Base-by-base conservation (phyloP, 2,888 invertebrate genomes). In the Xestia c-nigrum region DNA sequence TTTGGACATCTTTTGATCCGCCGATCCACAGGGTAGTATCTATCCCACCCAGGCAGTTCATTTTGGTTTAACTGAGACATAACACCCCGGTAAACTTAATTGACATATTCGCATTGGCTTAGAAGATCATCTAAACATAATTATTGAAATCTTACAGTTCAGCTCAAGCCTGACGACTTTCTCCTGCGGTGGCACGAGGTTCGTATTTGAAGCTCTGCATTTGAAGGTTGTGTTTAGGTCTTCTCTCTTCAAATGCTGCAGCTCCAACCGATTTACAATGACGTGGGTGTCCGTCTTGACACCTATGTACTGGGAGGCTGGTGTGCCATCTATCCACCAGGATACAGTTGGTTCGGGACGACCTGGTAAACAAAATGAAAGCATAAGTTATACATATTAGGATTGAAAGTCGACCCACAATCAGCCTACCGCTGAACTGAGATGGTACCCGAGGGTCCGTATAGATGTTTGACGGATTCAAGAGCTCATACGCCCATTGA, bases 201-300 rank as follows among this genome's bases (percentile, higher is more conserved):
- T 98, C n/a, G 99, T 99, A 92, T 99, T 99, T 77, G 98, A 97
- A 40, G 99, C 99, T 94, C 98, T 98, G 93, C 99, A 99, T 93
- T 98, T 98, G 96, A 98, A 99, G 31, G 98, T 98, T 61, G 98
- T 98, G 93, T 99, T 98, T 75, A 98, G 97, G 90, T 98, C 98
- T 89, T 98, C 97, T 88, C 99, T 97, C 86, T 97, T 97, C 86
- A 99, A 96, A 85, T 97, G 97, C 70, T 97, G 97, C 79, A 98
- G 97, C 92, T 98, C 98, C 89, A 99, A 94, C 67, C 98, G 97
- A 95, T 98, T 99, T 84, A 98, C 98, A 72, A 98, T 98, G 50
- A 98, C 98, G 91, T 98, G 98, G 40, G 97, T 97, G 72, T 97
- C 98, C 82, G 97, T 97, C 85, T 97, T 97, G 80, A 97, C 97